Evolutionary conservation across 2,113 vertebrate genomes (phyloP).

Genomic region (Caloenas nicobarica): DNA sequence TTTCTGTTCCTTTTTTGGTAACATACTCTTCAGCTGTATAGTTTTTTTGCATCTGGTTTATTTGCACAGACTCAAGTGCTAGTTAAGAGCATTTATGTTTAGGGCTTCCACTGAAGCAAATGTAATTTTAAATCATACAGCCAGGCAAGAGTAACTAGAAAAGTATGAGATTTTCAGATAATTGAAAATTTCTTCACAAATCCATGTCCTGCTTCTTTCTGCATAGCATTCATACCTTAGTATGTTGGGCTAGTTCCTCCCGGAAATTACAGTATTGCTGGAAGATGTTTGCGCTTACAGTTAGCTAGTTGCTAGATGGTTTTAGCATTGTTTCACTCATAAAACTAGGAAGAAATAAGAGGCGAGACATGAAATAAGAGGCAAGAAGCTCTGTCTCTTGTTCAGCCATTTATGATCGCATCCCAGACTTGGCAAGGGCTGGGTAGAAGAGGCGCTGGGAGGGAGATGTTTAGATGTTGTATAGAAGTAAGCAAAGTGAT

Average conservation of each 20-base stretch:
- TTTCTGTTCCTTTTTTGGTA: neutral
- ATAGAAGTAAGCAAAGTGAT: neutral
- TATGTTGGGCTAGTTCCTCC: neutral
- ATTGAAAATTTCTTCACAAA: neutral
- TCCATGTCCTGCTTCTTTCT: neutral
- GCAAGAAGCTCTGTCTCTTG: neutral
- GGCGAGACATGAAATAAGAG: neutral
- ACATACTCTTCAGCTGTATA: neutral
- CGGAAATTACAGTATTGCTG: neutral
- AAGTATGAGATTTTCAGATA: neutral
- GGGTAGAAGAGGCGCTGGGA: neutral
- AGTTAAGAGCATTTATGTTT: neutral
- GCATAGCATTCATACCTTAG: neutral
- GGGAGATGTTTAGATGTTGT: neutral
- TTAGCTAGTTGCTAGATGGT: neutral
- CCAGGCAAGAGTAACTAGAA: neutral
- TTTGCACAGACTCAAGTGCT: neutral
- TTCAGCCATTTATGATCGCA: neutral
- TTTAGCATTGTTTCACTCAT: neutral
- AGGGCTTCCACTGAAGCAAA: neutral
- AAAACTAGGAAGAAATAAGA: neutral
- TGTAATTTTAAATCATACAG: neutral
- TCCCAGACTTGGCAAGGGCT: neutral
- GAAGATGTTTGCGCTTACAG: neutral
- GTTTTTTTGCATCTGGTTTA: neutral